phyloP scores from a whole-genome alignment of 2,888 invertebrate genomes.

The Plagiodera versicolora region DNA sequence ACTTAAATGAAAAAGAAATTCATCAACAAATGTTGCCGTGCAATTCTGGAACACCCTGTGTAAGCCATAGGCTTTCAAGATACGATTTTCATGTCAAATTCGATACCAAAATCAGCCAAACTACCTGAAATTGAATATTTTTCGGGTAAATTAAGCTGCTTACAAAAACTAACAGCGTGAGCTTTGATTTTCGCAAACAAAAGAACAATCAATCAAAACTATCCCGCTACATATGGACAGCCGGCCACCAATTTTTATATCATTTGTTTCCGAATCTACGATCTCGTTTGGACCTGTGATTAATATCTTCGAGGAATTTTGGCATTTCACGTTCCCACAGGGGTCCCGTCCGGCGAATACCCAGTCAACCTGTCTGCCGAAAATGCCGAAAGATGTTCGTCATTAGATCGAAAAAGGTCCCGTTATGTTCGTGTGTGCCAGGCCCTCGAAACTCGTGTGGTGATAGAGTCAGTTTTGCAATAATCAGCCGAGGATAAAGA shows the following conservation, averaged over 20 bases:
- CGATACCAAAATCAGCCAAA: no score
- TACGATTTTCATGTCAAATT: no score
- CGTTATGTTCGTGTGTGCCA: constrained; percentile 8
- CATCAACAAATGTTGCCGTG: no score
- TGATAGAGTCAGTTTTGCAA: constrained; percentile 22
- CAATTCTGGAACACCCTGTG: no score
- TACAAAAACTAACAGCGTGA: constrained; percentile 1
- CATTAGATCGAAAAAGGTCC: constrained; percentile 24
- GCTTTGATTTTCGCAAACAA: constrained; percentile 11
- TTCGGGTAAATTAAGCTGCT: neutral
- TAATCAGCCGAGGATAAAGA: constrained; percentile 18
- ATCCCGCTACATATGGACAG: constrained; percentile 15
- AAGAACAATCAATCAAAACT: constrained; percentile 12
- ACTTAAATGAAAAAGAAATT: no score
- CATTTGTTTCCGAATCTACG: constrained; percentile 24
- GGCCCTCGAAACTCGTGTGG: constrained; percentile 15
- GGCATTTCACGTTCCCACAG: constrained; percentile 33
- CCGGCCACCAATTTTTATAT: constrained; percentile 18
- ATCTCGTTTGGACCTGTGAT: constrained; percentile 32
- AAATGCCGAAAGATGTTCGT: constrained; percentile 29
- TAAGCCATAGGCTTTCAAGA: no score
- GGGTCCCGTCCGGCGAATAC: constrained; percentile 27
- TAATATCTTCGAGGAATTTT: constrained; percentile 31
- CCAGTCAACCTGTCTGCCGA: constrained; percentile 35
- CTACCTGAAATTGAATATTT: neutral